A percentile compares a stretch with the other conserved stretches of the same genome.
Conservation (phyloP, 2,888 invertebrate species). For the Scaptodrosophila latifasciaeformis region DNA sequence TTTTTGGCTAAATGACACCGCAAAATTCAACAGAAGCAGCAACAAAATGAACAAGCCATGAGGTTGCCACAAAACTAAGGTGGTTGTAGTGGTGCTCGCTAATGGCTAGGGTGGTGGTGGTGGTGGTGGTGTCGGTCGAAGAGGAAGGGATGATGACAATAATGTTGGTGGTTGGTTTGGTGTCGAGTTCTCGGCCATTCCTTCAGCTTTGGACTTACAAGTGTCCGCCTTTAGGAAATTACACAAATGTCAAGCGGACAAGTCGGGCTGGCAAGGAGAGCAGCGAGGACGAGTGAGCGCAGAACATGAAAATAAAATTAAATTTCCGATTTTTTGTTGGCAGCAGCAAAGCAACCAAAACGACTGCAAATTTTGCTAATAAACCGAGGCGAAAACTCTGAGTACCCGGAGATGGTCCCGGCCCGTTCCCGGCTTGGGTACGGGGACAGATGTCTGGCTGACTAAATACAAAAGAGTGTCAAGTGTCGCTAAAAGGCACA, state of each 20-base stretch:
- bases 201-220: slow-evolving; percentile 1
- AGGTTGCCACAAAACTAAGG: slow-evolving; percentile 10
- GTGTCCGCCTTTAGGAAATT: slow-evolving; percentile 16
- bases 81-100: not conserved
- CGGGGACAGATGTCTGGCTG: slow-evolving; percentile 36
- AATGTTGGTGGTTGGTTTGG: not conserved
- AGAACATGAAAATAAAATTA: slow-evolving; percentile 70
- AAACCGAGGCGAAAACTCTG: slow-evolving; percentile 31
- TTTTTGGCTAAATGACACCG: slow-evolving; percentile 62
- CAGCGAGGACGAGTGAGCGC: slow-evolving; percentile 12
- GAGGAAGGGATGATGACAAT: no score
- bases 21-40: slow-evolving; percentile 53
- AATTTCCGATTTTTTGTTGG: slow-evolving; percentile 53
- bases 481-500: slow-evolving; percentile 65
- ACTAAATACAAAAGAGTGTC: slow-evolving; percentile 66
- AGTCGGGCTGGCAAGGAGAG: slow-evolving; percentile 15
- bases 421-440: slow-evolving; percentile 24
- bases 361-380: slow-evolving; percentile 58
- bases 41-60: slow-evolving; percentile 47
- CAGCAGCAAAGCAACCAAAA: not conserved
- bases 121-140: not conserved
- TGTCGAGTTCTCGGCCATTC: not conserved
- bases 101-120: not conserved
- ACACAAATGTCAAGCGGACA: slow-evolving; percentile 35
- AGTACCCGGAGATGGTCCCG: not conserved